Conservation (phyloP, 2,113 vertebrate genomes). For the Erythrolamprus reginae region DNA sequence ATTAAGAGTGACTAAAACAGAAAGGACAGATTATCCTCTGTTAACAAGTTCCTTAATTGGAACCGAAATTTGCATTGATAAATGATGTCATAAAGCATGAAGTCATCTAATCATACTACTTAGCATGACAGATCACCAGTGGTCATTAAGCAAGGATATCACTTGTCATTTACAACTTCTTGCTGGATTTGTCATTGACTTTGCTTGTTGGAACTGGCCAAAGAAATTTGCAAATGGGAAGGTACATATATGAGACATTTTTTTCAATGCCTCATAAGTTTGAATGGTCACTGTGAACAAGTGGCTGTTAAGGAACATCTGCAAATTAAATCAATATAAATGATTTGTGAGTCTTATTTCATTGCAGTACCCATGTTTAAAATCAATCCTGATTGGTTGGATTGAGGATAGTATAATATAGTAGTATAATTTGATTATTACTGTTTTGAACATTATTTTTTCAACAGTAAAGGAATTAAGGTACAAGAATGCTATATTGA, state of each 20-base stretch:
- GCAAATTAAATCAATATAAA: background rate
- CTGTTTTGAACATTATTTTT: background rate
- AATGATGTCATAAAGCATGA: background rate
- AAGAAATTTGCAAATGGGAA: background rate
- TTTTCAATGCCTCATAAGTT: background rate
- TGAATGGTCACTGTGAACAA: background rate
- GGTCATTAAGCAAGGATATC: background rate
- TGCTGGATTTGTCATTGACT: background rate
- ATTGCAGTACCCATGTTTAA: conserved; percentile 1
- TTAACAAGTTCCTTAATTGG: background rate
- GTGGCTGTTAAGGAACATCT: background rate
- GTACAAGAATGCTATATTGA: conserved; percentile 18
- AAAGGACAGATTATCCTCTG: background rate
- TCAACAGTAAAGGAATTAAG: background rate
- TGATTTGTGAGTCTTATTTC: background rate
- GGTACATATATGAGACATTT: background rate
- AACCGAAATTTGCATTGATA: background rate
- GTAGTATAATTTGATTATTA: background rate
- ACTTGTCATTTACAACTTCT: background rate
- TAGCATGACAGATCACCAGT: background rate
- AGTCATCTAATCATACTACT: background rate
- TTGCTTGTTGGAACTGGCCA: background rate
- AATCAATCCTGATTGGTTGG: background rate
- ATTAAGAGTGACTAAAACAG: conserved; percentile 18
- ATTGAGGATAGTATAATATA: background rate